Evolutionary conservation across 2,113 vertebrate species (phyloP).

Genomic region (Onychorhynchus coronatus): DNA sequence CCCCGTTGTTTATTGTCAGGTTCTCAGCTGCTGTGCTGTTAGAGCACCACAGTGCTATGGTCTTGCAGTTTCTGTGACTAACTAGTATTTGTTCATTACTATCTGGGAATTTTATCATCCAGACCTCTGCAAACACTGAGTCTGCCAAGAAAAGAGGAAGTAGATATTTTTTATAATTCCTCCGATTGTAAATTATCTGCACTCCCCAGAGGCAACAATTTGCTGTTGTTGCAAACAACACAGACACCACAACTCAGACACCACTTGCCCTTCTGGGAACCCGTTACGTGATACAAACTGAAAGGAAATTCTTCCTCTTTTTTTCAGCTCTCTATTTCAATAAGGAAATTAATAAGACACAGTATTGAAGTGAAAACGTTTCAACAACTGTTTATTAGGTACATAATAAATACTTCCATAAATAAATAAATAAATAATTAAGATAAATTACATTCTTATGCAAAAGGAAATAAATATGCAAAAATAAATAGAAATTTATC

Average conservation of each 20-base stretch:
- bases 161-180: neutral
- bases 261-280: neutral
- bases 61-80: neutral
- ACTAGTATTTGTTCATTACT: neutral
- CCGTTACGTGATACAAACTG: neutral
- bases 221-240: neutral
- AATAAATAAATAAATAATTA: neutral
- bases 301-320: neutral
- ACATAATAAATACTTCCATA: neutral
- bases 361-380: neutral
- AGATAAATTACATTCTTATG: neutral
- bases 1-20: neutral
- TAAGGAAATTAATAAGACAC: neutral
- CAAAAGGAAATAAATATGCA: neutral
- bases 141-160: neutral
- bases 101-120: neutral
- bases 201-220: neutral
- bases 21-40: neutral
- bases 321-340: neutral
- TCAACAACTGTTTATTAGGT: conserved; percentile 14
- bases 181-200: neutral
- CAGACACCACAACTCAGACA: neutral
- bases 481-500: neutral
- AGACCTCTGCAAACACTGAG: neutral
- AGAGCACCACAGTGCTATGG: neutral